Evolutionary conservation across 1,140 invertebrate genomes (phyloP).

Genomic region (Drosophila truncata): DNA sequence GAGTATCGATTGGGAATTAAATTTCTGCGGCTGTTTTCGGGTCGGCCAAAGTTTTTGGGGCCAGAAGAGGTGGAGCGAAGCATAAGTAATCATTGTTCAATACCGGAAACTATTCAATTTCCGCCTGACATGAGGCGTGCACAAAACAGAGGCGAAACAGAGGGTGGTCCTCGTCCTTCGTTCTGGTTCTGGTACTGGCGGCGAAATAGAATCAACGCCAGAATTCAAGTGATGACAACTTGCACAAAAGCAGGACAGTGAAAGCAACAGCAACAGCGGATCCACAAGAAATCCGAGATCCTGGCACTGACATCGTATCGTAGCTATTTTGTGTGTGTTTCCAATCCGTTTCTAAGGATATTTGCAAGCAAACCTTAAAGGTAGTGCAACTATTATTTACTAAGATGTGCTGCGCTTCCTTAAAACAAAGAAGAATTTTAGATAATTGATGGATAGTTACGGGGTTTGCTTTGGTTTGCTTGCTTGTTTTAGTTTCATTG

Average conservation of each 20-base stretch:
- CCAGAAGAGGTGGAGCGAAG: slow-evolving; percentile 10
- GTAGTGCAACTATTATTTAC: background rate
- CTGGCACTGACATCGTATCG: slow-evolving; percentile 20
- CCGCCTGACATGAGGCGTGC: slow-evolving; percentile 76
- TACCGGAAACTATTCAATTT: slow-evolving; percentile 84
- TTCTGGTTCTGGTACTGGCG: background rate
- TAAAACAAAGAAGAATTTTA: background rate
- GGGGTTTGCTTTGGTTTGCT: too few species aligned
- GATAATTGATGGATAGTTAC: too few species aligned
- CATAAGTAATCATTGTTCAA: slow-evolving; percentile 80
- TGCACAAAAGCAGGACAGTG: background rate
- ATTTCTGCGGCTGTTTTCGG: slow-evolving; percentile 19
- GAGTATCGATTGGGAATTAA: slow-evolving; percentile 24
- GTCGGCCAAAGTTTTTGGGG: slow-evolving; percentile 33
- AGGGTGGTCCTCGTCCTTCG: background rate
- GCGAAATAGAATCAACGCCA: slow-evolving; percentile 35
- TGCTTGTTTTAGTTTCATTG: too few species aligned
- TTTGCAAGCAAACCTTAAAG: background rate
- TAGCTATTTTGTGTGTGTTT: background rate
- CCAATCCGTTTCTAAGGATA: background rate
- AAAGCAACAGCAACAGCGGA: background rate
- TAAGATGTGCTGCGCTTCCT: background rate
- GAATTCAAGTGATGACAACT: slow-evolving; percentile 13
- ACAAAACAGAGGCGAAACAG: slow-evolving; percentile 42
- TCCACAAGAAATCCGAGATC: slow-evolving; percentile 12